Evolutionary conservation across 2,888 invertebrate species (phyloP).

Genomic region (Sclerodermus sp.): DNA sequence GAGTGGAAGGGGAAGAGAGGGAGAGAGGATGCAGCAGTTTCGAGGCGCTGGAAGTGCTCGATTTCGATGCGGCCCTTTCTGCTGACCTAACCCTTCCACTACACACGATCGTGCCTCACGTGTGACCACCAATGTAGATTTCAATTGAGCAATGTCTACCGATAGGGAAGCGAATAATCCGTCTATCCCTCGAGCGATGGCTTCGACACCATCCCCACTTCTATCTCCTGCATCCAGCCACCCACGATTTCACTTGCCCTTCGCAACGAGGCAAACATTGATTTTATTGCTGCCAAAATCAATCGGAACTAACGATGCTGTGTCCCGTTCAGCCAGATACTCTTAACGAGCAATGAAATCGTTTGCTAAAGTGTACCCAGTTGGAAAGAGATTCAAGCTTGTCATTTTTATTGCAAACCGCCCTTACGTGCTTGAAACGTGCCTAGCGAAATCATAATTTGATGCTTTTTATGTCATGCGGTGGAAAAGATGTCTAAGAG

Average conservation of each 20-base stretch:
- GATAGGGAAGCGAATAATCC: slow-evolving; percentile 43
- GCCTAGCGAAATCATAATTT: too few relatives aligned
- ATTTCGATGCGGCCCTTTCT: not conserved
- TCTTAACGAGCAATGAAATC: slow-evolving; percentile 28
- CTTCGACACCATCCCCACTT: slow-evolving; percentile 20
- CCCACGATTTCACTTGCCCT: slow-evolving; percentile 8
- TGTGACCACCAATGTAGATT: slow-evolving; percentile 43
- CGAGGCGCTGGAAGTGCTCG: not conserved
- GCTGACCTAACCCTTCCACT: slow-evolving; percentile 21
- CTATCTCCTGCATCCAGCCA: slow-evolving; percentile 6
- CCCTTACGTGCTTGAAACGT: too few relatives aligned
- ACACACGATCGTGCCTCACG: slow-evolving; percentile 30
- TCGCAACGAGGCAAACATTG: slow-evolving; percentile 36
- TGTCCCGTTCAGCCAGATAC: not conserved
- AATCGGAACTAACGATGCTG: slow-evolving; percentile 28
- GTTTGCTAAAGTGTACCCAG: slow-evolving; percentile 12
- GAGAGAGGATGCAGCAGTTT: slow-evolving; percentile 13
- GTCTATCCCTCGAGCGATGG: slow-evolving; percentile 26
- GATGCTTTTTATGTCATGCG: too few relatives aligned
- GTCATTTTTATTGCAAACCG: too few relatives aligned
- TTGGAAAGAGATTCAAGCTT: slow-evolving; percentile 12
- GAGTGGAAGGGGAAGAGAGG: not conserved
- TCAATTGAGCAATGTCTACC: slow-evolving; percentile 43
- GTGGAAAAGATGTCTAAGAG: too few relatives aligned
- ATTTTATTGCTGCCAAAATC: slow-evolving; percentile 41